Conservation (phyloP, 2,797 vertebrate genomes). For the Rhyacichthys aspro region DNA sequence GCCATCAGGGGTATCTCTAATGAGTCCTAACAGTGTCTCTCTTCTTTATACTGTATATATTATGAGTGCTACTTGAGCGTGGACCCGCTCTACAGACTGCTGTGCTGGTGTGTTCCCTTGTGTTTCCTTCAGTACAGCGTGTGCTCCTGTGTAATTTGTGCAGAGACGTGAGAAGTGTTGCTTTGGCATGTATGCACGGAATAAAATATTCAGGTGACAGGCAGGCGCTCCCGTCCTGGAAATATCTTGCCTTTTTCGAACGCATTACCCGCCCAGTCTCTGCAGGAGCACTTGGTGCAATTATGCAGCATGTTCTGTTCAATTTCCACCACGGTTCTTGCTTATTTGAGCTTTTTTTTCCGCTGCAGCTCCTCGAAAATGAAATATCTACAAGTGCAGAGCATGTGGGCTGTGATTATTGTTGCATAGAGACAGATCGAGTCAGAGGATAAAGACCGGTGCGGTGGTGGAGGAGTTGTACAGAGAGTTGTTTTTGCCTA, state of each 20-base stretch:
- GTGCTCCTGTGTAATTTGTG: constrained; percentile 30
- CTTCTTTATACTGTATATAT: no score
- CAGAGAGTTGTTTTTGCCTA: constrained; percentile 56
- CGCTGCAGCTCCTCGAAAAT: constrained; percentile 11
- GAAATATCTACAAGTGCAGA: not conserved
- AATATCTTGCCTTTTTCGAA: constrained; percentile 21
- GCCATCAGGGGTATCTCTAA: no score
- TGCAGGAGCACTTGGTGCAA: constrained; percentile 12
- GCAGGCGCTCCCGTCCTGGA: constrained; percentile 39
- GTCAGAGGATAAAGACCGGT: constrained; percentile 35
- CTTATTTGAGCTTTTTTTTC: constrained; percentile 5
- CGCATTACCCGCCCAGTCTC: not conserved
- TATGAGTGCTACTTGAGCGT: no score
- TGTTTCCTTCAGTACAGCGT: constrained; percentile 17
- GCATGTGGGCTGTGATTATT: constrained; percentile 1
- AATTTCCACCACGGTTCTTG: not conserved
- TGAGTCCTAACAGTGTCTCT: no score
- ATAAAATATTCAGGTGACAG: constrained; percentile 77
- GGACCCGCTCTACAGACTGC: not conserved
- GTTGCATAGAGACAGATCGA: constrained; percentile 8
- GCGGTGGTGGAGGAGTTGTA: constrained; percentile 4
- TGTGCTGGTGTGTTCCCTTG: constrained; percentile 11
- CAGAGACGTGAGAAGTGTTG: constrained; percentile 1
- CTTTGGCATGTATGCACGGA: constrained; percentile 49
- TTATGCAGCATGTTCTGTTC: constrained; percentile 8